Evolutionary conservation across 2,888 invertebrate genomes (phyloP).

Genomic region (Charanyca ferruginea): DNA sequence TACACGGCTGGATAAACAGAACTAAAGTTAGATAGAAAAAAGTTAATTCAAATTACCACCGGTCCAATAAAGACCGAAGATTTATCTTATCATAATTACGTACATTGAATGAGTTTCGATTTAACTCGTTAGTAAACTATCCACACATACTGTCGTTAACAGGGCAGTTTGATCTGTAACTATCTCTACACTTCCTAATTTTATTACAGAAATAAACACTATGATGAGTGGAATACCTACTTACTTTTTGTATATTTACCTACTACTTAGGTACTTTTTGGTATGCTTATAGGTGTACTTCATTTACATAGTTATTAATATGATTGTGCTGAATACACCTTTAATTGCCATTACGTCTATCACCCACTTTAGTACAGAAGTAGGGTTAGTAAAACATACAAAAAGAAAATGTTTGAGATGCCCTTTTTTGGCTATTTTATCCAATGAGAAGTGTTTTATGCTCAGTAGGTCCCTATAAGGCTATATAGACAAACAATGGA

Average conservation of each 20-base stretch:
- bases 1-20: background rate
- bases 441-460: background rate
- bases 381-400: too few species aligned
- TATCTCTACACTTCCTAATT: background rate
- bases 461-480: background rate
- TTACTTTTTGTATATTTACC: too few species aligned
- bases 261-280: too few species aligned
- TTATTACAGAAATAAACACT: background rate
- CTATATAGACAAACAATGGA: too few species aligned
- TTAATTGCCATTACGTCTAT: too few species aligned
- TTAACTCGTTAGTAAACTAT: background rate
- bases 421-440: too few species aligned
- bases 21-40: constrained; percentile 1
- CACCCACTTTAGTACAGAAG: too few species aligned
- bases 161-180: background rate
- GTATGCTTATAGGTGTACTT: too few species aligned
- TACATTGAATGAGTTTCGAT: constrained; percentile 16
- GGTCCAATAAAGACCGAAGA: constrained; percentile 47
- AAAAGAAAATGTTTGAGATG: too few species aligned
- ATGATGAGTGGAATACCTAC: background rate
- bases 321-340: too few species aligned
- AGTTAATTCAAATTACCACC: constrained; percentile 4
- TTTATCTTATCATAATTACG: constrained; percentile 39
- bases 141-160: background rate
- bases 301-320: too few species aligned